Evolutionary conservation across 1,140 invertebrate species (phyloP), one percentile per base, ranked within the genome.

Genomic region (Dufourea novaeangliae): DNA sequence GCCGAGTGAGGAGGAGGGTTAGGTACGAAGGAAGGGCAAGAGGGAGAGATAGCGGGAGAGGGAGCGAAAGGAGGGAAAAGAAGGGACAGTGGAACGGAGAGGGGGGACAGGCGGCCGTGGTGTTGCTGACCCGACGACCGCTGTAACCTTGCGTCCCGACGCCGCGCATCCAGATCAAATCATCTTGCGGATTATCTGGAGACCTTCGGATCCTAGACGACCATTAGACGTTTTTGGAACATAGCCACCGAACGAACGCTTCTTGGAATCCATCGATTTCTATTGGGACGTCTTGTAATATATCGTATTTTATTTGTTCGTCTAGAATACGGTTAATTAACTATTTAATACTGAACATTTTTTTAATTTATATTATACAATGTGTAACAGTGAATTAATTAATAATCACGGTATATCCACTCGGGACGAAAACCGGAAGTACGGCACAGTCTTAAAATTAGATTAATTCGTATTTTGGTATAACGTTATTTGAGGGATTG

Each of bases 71-170:
- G 73, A 80, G 79, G 69, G 46, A 56, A 80, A 68, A 50, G 79
- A 76, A 67, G 81, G 46, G 22, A 39, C 54, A 76, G 52, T 39
- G 80, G 76, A 62, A 61, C 67, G 76, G 78, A 57, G 78, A 80
- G 78, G 68, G 85, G 84, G 86, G 84, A 87, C 20, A 82, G 76
- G 78, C 89, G 87, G 86, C 87, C 89, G 83, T 92, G 89, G 88
- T 89, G 91, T 92, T 91, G 90, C 91, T 91, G 91, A 91, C 91
- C 90, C 86, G 88, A 91, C 90, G 90, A 91, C 89, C 90, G 89
- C 87, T 91, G 82, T 91, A 91, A 91, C 89, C 90, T 91, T 91
- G 88, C 84, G 82, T 84, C 84, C 76, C 83, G 68, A 86, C 82
- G 73, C 88, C 73, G 62, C 79, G 79, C 79, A 85, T 80, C 78